These are phyloP conservation scores for Dipodomys ordii DNA, from an alignment of 2,113 vertebrate genomes.

Conservation along the genomic window DNA sequence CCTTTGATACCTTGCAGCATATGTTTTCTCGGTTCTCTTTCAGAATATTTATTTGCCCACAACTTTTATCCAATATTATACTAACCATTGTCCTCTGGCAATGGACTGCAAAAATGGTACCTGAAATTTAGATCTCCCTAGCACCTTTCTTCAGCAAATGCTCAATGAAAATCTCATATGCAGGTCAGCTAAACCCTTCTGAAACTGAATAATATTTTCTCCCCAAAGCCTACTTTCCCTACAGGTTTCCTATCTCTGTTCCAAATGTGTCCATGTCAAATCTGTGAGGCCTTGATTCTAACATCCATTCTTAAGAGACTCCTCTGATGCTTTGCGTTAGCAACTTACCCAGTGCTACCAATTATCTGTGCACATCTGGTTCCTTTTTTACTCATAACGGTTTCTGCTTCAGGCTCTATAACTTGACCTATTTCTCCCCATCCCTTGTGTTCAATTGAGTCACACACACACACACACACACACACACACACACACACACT, in stretches of 20 bases:
- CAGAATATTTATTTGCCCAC: neutral
- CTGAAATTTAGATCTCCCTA: neutral
- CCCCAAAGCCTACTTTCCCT: neutral
- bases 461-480: neutral
- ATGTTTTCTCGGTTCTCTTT: neutral
- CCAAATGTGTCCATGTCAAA: constrained; percentile 18
- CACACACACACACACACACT: neutral
- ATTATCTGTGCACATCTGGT: constrained; percentile 71
- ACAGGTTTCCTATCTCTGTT: neutral
- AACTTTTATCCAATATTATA: neutral
- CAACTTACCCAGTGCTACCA: constrained; percentile 51
- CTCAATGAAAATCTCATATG: neutral
- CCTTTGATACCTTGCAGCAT: neutral
- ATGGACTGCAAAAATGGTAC: neutral
- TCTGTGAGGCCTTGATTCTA: constrained; percentile 17
- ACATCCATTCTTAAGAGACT: constrained; percentile 1
- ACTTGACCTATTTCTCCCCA: constrained; percentile 63
- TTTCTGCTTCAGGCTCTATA: constrained; percentile 46
- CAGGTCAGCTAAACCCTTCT: neutral
- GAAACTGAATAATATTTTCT: neutral
- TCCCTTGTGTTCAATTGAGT: constrained; percentile 54
- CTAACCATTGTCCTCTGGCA: neutral
- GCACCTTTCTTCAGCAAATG: neutral
- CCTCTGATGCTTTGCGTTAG: constrained; percentile 51
- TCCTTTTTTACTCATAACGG: constrained; percentile 44